phyloP scores from a whole-genome alignment of 2,797 vertebrate species.

The Gouania willdenowi region DNA sequence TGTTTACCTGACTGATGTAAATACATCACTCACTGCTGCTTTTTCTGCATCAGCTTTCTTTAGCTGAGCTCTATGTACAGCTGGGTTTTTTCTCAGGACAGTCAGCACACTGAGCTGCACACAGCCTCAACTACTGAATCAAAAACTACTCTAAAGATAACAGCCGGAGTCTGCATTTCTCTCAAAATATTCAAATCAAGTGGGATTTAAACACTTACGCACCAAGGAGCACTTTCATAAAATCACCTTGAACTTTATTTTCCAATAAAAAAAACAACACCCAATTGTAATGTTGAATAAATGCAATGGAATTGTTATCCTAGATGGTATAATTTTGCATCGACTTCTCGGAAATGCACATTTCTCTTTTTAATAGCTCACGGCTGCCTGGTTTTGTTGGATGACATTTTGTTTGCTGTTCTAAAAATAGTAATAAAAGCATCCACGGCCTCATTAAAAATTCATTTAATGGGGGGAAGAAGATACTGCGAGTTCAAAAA shows the following conservation, averaged over 20 bases:
- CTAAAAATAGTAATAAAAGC: constrained; percentile 34
- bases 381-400: neutral
- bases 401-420: constrained; percentile 11
- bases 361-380: neutral
- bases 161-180: neutral
- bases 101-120: constrained; percentile 21
- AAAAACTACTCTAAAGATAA: constrained; percentile 6
- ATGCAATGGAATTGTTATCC: no score
- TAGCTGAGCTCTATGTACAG: constrained; percentile 32
- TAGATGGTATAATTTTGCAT: no score
- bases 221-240: neutral
- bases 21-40: constrained; percentile 58
- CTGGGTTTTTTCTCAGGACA: constrained; percentile 27
- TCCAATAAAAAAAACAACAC: no score
- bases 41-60: constrained; percentile 52
- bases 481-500: no score
- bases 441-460: constrained; percentile 30
- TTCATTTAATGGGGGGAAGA: constrained; percentile 10
- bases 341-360: no score
- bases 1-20: constrained; percentile 40
- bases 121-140: constrained; percentile 10
- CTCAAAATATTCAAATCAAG: neutral
- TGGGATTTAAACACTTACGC: neutral
- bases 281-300: no score
- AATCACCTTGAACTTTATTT: constrained; percentile 1